A percentile compares a stretch with the other conserved stretches of the same genome.
phyloP scores from a whole-genome alignment of 35 echinoderm and acorn worm species.

The Acanthaster planci region DNA sequence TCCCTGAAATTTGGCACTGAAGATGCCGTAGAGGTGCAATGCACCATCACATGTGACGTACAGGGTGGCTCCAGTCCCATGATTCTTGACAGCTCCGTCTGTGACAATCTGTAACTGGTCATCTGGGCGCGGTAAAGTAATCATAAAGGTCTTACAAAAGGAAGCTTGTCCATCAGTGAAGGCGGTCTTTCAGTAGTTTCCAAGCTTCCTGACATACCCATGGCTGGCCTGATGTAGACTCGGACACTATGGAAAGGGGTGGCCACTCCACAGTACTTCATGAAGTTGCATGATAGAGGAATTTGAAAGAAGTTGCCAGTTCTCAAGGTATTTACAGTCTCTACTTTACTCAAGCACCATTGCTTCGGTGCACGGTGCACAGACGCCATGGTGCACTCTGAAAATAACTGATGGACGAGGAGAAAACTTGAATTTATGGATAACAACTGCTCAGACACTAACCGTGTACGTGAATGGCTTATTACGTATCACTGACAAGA shows the following conservation, averaged over 20 bases:
- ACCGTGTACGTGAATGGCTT: too few relatives aligned
- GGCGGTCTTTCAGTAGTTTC: too few relatives aligned
- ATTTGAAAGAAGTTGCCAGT: slow-evolving; percentile 68
- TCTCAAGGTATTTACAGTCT: too few relatives aligned
- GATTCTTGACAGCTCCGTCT: slow-evolving; percentile 59
- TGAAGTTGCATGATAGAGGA: slow-evolving; percentile 38
- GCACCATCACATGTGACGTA: slow-evolving; percentile 23
- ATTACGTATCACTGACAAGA: too few relatives aligned
- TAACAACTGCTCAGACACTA: too few relatives aligned
- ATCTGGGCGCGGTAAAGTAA: slow-evolving; percentile 52
- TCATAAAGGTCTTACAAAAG: slow-evolving; percentile 6
- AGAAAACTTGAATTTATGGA: too few relatives aligned
- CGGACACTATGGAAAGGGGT: slow-evolving; percentile 57
- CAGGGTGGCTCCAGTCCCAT: slow-evolving; percentile 2
- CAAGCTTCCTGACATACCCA: slow-evolving; percentile 68
- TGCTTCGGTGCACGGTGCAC: too few relatives aligned
- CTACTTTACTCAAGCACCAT: too few relatives aligned
- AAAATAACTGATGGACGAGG: too few relatives aligned
- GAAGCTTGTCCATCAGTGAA: slow-evolving; percentile 34
- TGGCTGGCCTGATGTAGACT: slow-evolving; percentile 62
- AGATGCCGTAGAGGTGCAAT: slow-evolving; percentile 37
- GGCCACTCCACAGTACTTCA: too few relatives aligned
- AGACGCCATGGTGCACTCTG: too few relatives aligned
- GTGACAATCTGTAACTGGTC: slow-evolving; percentile 75
- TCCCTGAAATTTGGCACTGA: slow-evolving; percentile 44